Conservation (phyloP, 2,888 invertebrate species). For the Panzeria rudis region DNA sequence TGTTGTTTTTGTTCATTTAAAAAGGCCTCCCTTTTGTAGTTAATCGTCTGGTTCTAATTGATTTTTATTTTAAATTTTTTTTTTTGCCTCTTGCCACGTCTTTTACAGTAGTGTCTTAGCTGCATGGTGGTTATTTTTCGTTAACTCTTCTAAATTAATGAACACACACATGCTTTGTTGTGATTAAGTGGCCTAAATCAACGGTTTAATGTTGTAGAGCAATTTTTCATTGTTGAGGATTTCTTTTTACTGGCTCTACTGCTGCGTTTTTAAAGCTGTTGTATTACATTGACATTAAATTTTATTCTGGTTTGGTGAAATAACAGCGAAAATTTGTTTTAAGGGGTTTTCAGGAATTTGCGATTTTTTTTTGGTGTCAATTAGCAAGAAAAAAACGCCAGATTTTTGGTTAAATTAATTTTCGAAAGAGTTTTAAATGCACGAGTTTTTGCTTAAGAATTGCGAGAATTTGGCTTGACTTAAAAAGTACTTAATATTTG, state of each 20-base stretch:
- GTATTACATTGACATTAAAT: slow-evolving; percentile 57
- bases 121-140: slow-evolving; percentile 35
- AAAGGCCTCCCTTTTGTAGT: slow-evolving; percentile 74
- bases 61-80: slow-evolving; percentile 67
- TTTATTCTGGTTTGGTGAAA: slow-evolving; percentile 29
- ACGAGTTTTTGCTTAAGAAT: too few species aligned
- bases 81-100: slow-evolving; percentile 2
- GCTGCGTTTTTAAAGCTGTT: slow-evolving; percentile 18
- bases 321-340: slow-evolving; percentile 44
- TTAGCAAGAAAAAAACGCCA: not conserved
- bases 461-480: too few species aligned
- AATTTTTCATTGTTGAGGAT: slow-evolving; percentile 61
- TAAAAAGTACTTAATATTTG: too few species aligned
- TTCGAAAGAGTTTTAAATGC: too few species aligned
- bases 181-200: slow-evolving; percentile 74
- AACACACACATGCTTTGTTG: slow-evolving; percentile 67
- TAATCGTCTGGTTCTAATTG: slow-evolving; percentile 74
- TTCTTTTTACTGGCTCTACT: slow-evolving; percentile 2
- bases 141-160: slow-evolving; percentile 67
- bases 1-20: slow-evolving; percentile 61
- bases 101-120: slow-evolving; percentile 26
- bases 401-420: too few species aligned
- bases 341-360: slow-evolving; percentile 45
- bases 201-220: slow-evolving; percentile 70
- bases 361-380: slow-evolving; percentile 19